Evolutionary conservation across 2,113 vertebrate species (phyloP).

Genomic region (Varanus komodoensis): DNA sequence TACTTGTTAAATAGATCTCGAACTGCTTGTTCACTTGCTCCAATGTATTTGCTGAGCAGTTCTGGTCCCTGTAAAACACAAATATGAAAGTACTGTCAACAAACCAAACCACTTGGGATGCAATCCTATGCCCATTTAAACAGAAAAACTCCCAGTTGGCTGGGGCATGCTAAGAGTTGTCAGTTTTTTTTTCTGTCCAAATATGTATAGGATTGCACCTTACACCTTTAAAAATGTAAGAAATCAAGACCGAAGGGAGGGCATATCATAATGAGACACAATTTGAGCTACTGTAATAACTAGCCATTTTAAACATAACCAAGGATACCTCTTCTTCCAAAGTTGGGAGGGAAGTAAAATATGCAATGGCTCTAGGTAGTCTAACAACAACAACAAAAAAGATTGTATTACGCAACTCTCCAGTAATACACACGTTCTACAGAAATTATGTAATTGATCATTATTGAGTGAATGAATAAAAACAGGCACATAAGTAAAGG

Average conservation of each 20-base stretch:
- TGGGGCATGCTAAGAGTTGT: too few species aligned
- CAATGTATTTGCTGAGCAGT: conserved; percentile 97
- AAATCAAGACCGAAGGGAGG: neutral
- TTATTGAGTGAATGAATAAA: neutral
- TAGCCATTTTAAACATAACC: neutral
- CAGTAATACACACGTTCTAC: neutral
- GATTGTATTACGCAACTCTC: conserved; percentile 18
- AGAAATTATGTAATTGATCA: neutral
- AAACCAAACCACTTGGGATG: neutral
- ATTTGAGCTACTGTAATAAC: neutral
- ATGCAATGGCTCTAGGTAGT: neutral
- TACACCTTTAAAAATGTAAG: neutral
- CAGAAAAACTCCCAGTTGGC: too few species aligned
- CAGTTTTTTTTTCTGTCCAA: too few species aligned
- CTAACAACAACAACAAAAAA: neutral
- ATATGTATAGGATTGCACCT: neutral
- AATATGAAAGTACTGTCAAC: neutral
- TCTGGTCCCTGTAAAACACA: conserved; percentile 88
- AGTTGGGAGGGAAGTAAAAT: neutral
- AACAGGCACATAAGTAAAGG: neutral
- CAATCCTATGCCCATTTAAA: too few species aligned
- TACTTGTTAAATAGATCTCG: conserved; percentile 93
- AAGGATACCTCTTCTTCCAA: neutral
- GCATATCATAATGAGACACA: neutral
- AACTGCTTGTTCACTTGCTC: conserved; percentile 96